Evolutionary conservation across 2,113 vertebrate species (phyloP).

Genomic region (Ammodytes marinus): DNA sequence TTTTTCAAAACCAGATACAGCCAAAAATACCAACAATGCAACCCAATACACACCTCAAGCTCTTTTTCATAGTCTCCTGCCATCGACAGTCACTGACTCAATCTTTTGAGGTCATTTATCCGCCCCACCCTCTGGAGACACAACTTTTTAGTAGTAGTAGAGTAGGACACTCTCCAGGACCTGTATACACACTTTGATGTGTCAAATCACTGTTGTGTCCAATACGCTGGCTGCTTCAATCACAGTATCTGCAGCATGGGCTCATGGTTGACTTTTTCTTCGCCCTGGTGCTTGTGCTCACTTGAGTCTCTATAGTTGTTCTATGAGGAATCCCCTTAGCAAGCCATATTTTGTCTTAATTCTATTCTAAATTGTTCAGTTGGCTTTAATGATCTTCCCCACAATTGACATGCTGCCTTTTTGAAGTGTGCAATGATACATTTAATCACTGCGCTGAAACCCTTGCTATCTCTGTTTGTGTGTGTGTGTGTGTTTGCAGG

Average conservation of each 20-base stretch:
- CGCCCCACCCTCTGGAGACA: too few relatives aligned
- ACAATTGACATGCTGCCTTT: not conserved
- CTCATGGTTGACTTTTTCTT: not conserved
- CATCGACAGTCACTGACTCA: too few relatives aligned
- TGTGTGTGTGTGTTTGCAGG: conserved; percentile 81
- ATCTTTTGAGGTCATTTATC: too few relatives aligned
- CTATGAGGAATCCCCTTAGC: too few relatives aligned
- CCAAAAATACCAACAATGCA: not conserved
- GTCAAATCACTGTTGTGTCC: not conserved
- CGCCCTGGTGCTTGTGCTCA: not conserved
- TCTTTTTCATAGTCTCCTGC: too few relatives aligned
- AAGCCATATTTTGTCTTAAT: not conserved
- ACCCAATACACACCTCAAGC: too few relatives aligned
- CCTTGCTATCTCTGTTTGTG: not conserved
- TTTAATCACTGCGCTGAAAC: not conserved
- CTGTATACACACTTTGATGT: not conserved
- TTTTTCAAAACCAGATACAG: not conserved
- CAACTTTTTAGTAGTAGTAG: not conserved
- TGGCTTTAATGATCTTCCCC: not conserved
- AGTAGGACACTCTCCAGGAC: not conserved
- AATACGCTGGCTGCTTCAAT: not conserved
- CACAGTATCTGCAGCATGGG: not conserved
- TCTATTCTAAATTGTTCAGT: too few relatives aligned
- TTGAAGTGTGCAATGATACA: not conserved
- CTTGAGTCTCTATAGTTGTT: too few relatives aligned